A percentile compares a stretch with the other conserved stretches of the same genome.
phyloP scores from a whole-genome alignment of 2,113 vertebrate genomes.

The Empidonax traillii region DNA sequence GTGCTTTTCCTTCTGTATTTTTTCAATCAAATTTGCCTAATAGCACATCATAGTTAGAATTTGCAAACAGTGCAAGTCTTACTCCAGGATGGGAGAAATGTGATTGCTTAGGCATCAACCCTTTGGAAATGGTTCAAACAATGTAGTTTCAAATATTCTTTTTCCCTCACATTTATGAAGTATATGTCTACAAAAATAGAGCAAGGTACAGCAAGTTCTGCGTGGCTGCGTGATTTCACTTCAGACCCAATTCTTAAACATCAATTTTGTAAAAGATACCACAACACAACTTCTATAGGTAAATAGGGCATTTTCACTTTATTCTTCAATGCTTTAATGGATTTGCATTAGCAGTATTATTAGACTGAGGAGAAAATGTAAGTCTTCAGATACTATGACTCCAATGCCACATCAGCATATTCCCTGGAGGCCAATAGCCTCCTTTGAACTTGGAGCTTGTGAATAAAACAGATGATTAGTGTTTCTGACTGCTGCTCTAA shows the following conservation, averaged over 20 bases:
- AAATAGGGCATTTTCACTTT: background rate
- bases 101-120: background rate
- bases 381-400: background rate
- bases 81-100: background rate
- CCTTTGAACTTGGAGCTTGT: background rate
- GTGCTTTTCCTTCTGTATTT: background rate
- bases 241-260: background rate
- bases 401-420: background rate
- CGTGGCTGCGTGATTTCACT: background rate
- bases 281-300: background rate
- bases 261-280: background rate
- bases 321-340: background rate
- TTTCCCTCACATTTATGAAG: background rate
- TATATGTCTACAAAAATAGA: background rate
- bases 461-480: background rate
- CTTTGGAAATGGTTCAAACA: background rate
- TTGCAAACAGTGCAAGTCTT: background rate
- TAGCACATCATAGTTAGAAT: background rate
- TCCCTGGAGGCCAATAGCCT: background rate
- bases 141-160: background rate
- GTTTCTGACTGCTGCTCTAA: background rate
- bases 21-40: background rate
- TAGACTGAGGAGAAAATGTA: background rate
- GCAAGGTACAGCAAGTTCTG: background rate
- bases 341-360: background rate